Evolutionary conservation across 2,888 invertebrate species (phyloP).

Genomic region (Metacarcinus magister): DNA sequence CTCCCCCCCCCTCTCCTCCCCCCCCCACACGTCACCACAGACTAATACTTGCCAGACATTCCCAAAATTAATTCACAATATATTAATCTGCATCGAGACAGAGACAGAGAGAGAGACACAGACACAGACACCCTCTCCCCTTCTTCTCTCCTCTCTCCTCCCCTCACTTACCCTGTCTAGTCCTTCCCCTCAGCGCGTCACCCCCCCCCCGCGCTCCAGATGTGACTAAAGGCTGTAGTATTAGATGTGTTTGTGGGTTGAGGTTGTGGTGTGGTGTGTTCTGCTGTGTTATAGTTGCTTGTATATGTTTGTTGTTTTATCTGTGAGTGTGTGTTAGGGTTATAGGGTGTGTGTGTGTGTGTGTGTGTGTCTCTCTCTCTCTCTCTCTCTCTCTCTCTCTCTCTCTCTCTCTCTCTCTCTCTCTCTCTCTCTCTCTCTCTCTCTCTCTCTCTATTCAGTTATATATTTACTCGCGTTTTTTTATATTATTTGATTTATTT

Average conservation of each 20-base stretch:
- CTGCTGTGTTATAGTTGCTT: neutral
- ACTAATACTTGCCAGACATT: neutral
- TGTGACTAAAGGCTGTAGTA: neutral
- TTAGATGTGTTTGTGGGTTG: neutral
- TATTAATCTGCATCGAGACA: neutral
- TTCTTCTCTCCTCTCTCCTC: too few species aligned
- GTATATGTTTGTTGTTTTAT: too few species aligned
- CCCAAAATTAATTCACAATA: neutral
- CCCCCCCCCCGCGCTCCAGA: neutral
- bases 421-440: neutral
- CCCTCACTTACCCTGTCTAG: too few species aligned
- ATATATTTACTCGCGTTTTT: too few species aligned
- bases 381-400: neutral
- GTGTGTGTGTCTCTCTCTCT: neutral
- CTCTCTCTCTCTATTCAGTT: neutral
- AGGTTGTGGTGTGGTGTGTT: neutral
- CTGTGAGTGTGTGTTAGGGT: neutral
- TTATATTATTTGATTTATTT: too few species aligned
- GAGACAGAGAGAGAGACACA: too few species aligned
- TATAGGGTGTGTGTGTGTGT: neutral
- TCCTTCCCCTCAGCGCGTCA: neutral
- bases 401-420: constrained; percentile 31
- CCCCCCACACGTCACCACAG: neutral
- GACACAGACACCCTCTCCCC: too few species aligned
- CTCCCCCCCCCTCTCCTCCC: too few species aligned